These are phyloP conservation scores for Macrocentrus cingulum DNA, from an alignment of 1,140 invertebrate genomes.

Conservation along the genomic window DNA sequence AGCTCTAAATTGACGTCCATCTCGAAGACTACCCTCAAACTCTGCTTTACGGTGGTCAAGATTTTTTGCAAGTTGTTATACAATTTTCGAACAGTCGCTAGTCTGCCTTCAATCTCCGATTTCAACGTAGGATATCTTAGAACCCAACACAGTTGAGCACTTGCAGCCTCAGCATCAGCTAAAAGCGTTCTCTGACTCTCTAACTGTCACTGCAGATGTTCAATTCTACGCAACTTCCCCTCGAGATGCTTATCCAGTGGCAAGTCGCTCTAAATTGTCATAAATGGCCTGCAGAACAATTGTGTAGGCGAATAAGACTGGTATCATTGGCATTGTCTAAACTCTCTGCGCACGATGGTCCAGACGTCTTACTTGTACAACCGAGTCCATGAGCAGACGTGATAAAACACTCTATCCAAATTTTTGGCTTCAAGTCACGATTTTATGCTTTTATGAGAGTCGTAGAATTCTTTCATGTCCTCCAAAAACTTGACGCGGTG, in stretches of 20 bases:
- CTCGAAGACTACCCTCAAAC: constrained; percentile 80
- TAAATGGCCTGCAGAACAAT: constrained; percentile 82
- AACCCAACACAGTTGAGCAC: constrained; percentile 82
- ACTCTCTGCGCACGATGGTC: constrained; percentile 81
- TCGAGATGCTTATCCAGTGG: constrained; percentile 82
- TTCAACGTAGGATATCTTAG: constrained; percentile 88
- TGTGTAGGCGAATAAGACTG: constrained; percentile 75
- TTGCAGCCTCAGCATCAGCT: constrained; percentile 84
- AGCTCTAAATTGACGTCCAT: constrained; percentile 83
- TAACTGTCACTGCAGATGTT: constrained; percentile 85
- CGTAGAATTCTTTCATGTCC: constrained; percentile 89
- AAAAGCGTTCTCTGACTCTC: constrained; percentile 84
- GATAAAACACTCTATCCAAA: constrained; percentile 76
- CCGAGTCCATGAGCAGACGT: constrained; percentile 68
- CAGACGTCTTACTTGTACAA: constrained; percentile 75
- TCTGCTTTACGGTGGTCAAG: constrained; percentile 87
- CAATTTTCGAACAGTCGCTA: constrained; percentile 78
- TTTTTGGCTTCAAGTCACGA: constrained; percentile 91
- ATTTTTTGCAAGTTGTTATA: constrained; percentile 86
- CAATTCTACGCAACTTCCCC: constrained; percentile 81
- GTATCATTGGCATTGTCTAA: constrained; percentile 85
- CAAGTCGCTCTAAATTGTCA: constrained; percentile 82
- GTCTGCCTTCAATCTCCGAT: constrained; percentile 86
- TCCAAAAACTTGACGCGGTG: constrained; percentile 83
- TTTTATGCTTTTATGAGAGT: constrained; percentile 83